A percentile compares a stretch with the other conserved stretches of the same genome.
Conservation (phyloP, 2,888 invertebrate species). For the Synanthedon vespiformis region DNA sequence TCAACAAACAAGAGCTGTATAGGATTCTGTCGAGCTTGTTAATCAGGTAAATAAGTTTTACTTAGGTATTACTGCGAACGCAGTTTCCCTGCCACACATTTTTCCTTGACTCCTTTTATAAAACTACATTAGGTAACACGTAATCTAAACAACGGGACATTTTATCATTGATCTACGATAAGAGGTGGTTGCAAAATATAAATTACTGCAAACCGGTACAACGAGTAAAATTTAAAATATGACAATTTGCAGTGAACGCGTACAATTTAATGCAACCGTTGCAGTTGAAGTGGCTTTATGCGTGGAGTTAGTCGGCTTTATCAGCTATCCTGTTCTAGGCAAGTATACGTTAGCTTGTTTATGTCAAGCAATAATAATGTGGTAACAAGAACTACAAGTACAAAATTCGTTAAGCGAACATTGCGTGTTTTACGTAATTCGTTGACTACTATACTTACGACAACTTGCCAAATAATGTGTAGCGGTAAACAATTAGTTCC, state of each 20-base stretch:
- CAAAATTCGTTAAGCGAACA: constrained; percentile 18
- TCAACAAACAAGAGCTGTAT: too few species aligned
- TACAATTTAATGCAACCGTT: constrained; percentile 18
- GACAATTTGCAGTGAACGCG: constrained; percentile 31
- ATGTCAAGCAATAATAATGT: constrained; percentile 21
- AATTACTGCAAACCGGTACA: constrained; percentile 12
- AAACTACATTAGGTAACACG: too few species aligned
- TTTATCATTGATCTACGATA: too few species aligned
- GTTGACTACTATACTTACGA: constrained; percentile 27
- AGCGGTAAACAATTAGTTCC: constrained; percentile 45
- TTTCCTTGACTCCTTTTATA: too few species aligned
- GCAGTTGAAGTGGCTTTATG: constrained; percentile 36
- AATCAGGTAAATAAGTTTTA: too few species aligned
- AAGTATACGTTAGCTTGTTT: constrained; percentile 25
- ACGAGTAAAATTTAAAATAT: constrained; percentile 27
- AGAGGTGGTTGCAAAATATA: not conserved
- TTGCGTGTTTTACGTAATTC: constrained; percentile 49
- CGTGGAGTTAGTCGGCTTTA: constrained; percentile 36
- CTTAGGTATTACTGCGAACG: too few species aligned
- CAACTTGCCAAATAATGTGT: constrained; percentile 38
- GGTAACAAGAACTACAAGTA: constrained; percentile 27
- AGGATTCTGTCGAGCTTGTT: too few species aligned
- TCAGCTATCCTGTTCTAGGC: constrained; percentile 23
- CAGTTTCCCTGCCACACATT: too few species aligned
- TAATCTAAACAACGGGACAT: too few species aligned